These are phyloP conservation scores for Danio tinwini DNA, from an alignment of 2,797 vertebrate species.

Conservation along the genomic window DNA sequence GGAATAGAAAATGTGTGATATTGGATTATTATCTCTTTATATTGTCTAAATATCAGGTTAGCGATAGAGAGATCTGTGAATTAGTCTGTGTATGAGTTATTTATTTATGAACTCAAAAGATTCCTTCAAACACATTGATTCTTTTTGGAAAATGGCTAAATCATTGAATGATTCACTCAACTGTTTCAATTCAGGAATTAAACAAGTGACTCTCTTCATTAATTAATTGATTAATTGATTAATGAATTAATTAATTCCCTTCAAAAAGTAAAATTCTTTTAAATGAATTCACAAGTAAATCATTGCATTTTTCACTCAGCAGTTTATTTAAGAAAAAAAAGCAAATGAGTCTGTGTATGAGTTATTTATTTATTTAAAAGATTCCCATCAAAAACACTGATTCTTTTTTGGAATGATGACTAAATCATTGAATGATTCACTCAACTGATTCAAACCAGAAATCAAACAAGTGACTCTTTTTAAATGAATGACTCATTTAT, in stretches of 20 bases:
- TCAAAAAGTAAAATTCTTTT: too few relatives aligned
- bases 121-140: not conserved
- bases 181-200: fast-evolving
- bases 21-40: not conserved
- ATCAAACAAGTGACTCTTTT: not conserved
- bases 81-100: not conserved
- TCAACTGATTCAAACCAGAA: not conserved
- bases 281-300: too few relatives aligned
- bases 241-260: too few relatives aligned
- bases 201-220: not conserved
- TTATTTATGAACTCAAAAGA: not conserved
- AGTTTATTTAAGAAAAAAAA: too few relatives aligned
- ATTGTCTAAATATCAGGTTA: not conserved
- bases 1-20: not conserved
- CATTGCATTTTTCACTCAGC: too few relatives aligned
- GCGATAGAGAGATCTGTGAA: not conserved
- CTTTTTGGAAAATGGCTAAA: not conserved
- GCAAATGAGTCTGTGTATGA: not conserved
- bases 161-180: not conserved
- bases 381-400: not conserved
- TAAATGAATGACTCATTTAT: not conserved
- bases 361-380: not conserved
- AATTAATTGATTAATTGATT: too few relatives aligned
- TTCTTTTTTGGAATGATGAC: not conserved
- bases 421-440: not conserved